Evolutionary conservation across 2,888 invertebrate genomes (phyloP).

Genomic region (Chloroclysta siterata): DNA sequence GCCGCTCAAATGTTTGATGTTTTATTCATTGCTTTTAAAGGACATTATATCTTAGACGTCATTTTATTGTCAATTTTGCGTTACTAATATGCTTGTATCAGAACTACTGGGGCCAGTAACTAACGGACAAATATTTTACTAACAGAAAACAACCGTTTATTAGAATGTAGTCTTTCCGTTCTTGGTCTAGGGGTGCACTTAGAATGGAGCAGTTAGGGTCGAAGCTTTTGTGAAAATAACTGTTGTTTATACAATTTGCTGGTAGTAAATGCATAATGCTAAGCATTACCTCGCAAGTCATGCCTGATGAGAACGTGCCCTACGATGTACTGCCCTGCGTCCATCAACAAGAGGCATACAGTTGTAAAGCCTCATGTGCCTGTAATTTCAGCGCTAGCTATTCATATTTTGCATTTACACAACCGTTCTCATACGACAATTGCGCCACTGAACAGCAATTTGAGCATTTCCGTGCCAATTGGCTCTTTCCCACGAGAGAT

Average conservation of each 20-base stretch:
- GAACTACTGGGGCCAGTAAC: background rate
- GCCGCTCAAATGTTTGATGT: background rate
- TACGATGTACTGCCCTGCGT: too few species aligned
- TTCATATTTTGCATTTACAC: slow-evolving; percentile 52
- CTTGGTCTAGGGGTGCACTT: background rate
- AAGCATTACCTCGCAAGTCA: too few species aligned
- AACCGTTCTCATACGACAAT: slow-evolving; percentile 50
- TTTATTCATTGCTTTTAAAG: background rate
- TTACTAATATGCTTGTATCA: background rate
- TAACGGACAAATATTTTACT: background rate
- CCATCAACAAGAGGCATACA: too few species aligned
- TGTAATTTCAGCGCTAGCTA: slow-evolving; percentile 8
- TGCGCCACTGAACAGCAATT: slow-evolving; percentile 67
- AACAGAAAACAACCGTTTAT: too few species aligned
- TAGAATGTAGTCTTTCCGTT: background rate
- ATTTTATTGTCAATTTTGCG: too few species aligned
- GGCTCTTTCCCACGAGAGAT: slow-evolving; percentile 64
- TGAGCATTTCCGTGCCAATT: slow-evolving; percentile 73
- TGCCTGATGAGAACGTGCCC: too few species aligned
- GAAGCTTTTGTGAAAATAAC: slow-evolving; percentile 4
- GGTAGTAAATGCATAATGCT: too few species aligned
- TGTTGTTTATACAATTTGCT: background rate
- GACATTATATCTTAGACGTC: too few species aligned
- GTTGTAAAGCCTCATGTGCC: too few species aligned
- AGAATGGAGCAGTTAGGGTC: background rate